These are phyloP conservation scores for Drosophila bocqueti DNA, from an alignment of 1,140 invertebrate species.

Conservation along the genomic window DNA sequence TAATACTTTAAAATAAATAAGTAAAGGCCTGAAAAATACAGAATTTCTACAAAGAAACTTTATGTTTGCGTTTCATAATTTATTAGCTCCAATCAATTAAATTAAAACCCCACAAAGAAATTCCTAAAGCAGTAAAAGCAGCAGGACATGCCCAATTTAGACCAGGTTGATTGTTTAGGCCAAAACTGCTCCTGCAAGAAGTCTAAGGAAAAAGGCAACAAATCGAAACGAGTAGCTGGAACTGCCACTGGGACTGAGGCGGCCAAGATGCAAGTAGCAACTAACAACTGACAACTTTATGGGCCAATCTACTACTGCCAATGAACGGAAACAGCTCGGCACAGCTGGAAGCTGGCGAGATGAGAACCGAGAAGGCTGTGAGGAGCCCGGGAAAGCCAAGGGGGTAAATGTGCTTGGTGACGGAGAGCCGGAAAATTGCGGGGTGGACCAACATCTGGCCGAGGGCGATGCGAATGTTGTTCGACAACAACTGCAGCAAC, in stretches of 20 bases:
- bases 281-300: slow-evolving; percentile 40
- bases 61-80: background rate
- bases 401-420: background rate
- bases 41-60: background rate
- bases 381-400: slow-evolving; percentile 2
- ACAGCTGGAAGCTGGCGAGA: slow-evolving; percentile 38
- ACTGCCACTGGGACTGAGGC: slow-evolving; percentile 1
- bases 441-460: slow-evolving; percentile 35
- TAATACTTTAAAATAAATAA: background rate
- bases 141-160: background rate
- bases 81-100: slow-evolving; percentile 7
- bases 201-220: slow-evolving; percentile 5
- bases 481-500: slow-evolving; percentile 38
- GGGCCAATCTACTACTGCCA: slow-evolving; percentile 44
- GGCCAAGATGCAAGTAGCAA: slow-evolving; percentile 17
- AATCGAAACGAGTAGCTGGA: slow-evolving; percentile 9
- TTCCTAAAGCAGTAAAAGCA: background rate
- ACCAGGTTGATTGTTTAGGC: slow-evolving; percentile 23
- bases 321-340: slow-evolving; percentile 49
- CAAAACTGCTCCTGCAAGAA: slow-evolving; percentile 1
- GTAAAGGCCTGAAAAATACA: background rate
- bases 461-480: slow-evolving; percentile 64
- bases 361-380: slow-evolving; percentile 16
- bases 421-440: slow-evolving; percentile 15
- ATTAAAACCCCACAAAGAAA: background rate